Evolutionary conservation across 2,797 vertebrate species (phyloP), one percentile per base, ranked within the genome.

Genomic region (Darevskia mixta): DNA sequence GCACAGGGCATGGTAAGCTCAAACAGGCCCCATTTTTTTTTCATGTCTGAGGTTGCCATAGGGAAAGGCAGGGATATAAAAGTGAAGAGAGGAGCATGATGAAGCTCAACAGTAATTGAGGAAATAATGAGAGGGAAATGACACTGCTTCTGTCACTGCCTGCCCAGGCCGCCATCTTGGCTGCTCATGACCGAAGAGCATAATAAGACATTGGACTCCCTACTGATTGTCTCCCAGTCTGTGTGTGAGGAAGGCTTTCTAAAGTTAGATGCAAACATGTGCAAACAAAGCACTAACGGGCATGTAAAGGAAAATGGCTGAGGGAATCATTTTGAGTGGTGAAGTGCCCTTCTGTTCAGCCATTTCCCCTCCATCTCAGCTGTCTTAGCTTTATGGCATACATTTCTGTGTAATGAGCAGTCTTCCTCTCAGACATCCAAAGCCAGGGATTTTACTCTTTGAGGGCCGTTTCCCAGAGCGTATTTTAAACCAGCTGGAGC

Each of bases 31-130:
- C 23, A 13, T 49, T 49, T 49, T 49, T 32, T 8, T 13, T 43
- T 9, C 25, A 61, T 27, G 45, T 43, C 29, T 66, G 35, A 72
- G 32, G 66, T 83, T 83, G 27, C 61, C 79, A 9, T 55, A 61
- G 35, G 49, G 64, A 41, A 49, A 0, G 2, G 73, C 13, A 6
- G 76, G 55, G 29, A 45, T 79, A 83, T 3, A 83, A 45, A 88
- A 10, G 15, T 23, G n/a, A 41, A 90, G 43, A 27, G 25, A 27
- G 11, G 79, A 25, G 25, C 71, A 41, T 0, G 45, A 35, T 55
- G 88, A 85, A 18, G 5, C 82, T 87, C 75, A 86, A 75, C 79
- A 89, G 61, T 18, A 11, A 8, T n/a, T 20, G 82, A 66, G 18
- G 25, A 43, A 83, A 78, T n/a, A 25, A 27, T 17, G 10, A 3